phyloP scores from a whole-genome alignment of 1,140 invertebrate genomes.

The Hylyphantes graminicola region DNA sequence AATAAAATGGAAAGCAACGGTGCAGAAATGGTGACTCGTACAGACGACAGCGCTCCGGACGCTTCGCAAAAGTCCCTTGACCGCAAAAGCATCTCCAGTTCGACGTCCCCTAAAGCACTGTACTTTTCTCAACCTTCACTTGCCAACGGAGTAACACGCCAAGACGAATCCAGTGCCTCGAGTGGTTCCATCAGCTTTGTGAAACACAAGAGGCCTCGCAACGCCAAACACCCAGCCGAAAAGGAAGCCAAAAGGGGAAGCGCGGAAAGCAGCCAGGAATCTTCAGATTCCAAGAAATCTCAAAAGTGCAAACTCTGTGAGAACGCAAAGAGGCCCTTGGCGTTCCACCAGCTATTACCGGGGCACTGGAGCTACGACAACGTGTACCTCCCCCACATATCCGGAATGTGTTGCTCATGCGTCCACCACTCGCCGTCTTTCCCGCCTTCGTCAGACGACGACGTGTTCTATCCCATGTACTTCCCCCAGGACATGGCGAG shows the following conservation, averaged over 20 bases:
- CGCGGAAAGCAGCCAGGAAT: slow-evolving; percentile 16
- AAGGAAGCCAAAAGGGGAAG: slow-evolving; percentile 30
- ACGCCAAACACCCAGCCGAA: neutral
- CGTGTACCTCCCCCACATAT: slow-evolving; percentile 57
- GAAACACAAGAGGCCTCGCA: slow-evolving; percentile 22
- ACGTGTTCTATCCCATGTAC: slow-evolving; percentile 44
- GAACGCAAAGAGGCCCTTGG: slow-evolving; percentile 39
- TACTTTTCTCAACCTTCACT: slow-evolving; percentile 3
- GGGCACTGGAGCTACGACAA: slow-evolving; percentile 59
- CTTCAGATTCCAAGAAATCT: slow-evolving; percentile 30
- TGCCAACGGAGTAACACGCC: slow-evolving; percentile 27
- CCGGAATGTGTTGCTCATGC: slow-evolving; percentile 33
- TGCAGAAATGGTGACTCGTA: slow-evolving; percentile 23
- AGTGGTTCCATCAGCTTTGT: slow-evolving; percentile 30
- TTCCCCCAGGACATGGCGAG: slow-evolving; percentile 34
- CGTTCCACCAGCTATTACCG: slow-evolving; percentile 49
- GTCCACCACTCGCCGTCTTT: slow-evolving; percentile 36
- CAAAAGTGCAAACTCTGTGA: slow-evolving; percentile 50
- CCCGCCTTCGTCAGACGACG: slow-evolving; percentile 33
- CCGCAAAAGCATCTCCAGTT: slow-evolving; percentile 38
- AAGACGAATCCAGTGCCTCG: slow-evolving; percentile 40
- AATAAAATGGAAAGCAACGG: neutral
- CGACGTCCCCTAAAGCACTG: slow-evolving; percentile 40
- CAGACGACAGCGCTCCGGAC: slow-evolving; percentile 15
- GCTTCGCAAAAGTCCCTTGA: neutral